Conservation (phyloP, 2,797 vertebrate species). For the Hafferia zeledoni region DNA sequence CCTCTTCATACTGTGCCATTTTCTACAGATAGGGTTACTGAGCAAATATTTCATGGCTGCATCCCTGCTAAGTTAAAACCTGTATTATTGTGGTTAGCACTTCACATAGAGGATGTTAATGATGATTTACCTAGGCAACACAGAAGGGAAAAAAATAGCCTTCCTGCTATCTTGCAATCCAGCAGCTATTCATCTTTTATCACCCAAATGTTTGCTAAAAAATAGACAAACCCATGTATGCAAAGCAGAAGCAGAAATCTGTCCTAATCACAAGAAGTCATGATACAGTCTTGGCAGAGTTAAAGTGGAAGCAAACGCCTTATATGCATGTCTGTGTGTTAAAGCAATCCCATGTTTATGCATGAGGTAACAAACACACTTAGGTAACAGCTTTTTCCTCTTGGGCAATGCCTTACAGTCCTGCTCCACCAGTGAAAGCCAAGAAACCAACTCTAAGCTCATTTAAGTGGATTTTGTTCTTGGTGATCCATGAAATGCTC, state of each 20-base stretch:
- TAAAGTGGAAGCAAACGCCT: constrained; percentile 36
- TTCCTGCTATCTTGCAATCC: constrained; percentile 19
- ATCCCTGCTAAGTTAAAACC: constrained; percentile 45
- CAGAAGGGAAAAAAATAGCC: constrained; percentile 22
- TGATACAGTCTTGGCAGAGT: constrained; percentile 64
- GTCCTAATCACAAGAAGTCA: constrained; percentile 5
- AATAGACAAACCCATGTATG: background rate
- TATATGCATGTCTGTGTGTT: constrained; percentile 68
- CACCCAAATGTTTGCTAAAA: background rate
- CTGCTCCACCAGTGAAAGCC: constrained; percentile 79
- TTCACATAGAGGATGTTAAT: constrained; percentile 58
- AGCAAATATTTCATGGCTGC: constrained; percentile 56
- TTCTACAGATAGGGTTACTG: constrained; percentile 52
- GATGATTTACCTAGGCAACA: constrained; percentile 54
- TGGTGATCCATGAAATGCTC: constrained; percentile 96
- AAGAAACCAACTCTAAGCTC: constrained; percentile 88
- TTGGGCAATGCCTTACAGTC: constrained; percentile 81
- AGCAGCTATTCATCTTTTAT: constrained; percentile 25
- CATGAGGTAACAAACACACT: constrained; percentile 82
- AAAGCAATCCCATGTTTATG: constrained; percentile 80
- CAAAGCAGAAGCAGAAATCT: constrained; percentile 17
- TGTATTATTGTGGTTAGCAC: constrained; percentile 49
- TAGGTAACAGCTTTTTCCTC: constrained; percentile 83
- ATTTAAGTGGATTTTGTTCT: constrained; percentile 93
- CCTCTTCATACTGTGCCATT: constrained; percentile 64